Conservation (phyloP, 2,888 invertebrate species). For the Trichopria drosophilae region DNA sequence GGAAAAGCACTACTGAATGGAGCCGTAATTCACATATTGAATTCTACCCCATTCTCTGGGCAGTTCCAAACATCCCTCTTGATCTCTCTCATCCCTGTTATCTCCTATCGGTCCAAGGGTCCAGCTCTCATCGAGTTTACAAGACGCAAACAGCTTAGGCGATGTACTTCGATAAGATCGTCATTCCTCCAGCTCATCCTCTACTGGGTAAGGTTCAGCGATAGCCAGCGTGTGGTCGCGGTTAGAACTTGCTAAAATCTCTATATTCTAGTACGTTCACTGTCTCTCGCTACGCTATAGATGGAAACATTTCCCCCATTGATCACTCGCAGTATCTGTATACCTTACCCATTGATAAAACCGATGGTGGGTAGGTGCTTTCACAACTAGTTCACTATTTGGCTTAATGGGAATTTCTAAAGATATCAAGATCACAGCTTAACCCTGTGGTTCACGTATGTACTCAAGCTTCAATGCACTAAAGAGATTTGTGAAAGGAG, state of each 20-base stretch:
- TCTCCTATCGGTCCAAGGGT: conserved; percentile 25
- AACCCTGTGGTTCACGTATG: conserved; percentile 37
- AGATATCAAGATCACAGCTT: conserved; percentile 42
- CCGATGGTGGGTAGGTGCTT: conserved; percentile 36
- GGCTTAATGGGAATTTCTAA: conserved; percentile 44
- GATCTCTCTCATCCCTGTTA: conserved; percentile 27
- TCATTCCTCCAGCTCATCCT: conserved; percentile 33
- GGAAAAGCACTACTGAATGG: no score
- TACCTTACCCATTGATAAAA: conserved; percentile 41
- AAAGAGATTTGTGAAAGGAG: no score
- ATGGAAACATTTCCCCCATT: no score
- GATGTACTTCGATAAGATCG: conserved; percentile 54
- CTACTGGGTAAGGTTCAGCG: no score
- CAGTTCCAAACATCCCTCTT: background rate
- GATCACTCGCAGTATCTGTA: conserved; percentile 38
- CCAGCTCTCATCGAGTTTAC: conserved; percentile 45
- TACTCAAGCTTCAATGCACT: no score
- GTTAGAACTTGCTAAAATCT: conserved; percentile 34
- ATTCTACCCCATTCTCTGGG: no score
- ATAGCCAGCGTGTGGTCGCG: conserved; percentile 45
- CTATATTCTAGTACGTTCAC: background rate
- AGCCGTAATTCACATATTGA: conserved; percentile 18
- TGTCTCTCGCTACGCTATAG: background rate
- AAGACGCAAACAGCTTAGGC: conserved; percentile 57
- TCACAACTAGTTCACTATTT: conserved; percentile 32